Base-by-base conservation (phyloP, 2,888 invertebrate species). In the Plebejus anna region DNA sequence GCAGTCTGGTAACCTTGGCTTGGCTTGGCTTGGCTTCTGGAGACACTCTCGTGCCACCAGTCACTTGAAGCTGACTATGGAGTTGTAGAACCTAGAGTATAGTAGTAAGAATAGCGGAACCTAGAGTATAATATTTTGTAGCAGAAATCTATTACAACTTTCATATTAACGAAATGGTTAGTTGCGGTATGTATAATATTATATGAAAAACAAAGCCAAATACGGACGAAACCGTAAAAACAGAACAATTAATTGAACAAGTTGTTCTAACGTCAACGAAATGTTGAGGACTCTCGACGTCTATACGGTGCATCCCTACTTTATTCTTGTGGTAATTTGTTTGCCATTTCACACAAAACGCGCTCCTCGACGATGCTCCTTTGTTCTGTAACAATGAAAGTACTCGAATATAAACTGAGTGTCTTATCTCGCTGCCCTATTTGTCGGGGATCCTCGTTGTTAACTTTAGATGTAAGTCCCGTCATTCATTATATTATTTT, bases 381-480 rank as follows among this genome's bases (percentile, higher is more conserved):
- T 91, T 91, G 90, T 91, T 90, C 85, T 79, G 79, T 80, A 86
- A 91, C 90, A 91, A 90, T 88, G 89, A 86, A 84, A 87, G 85
- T 86, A 84, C 89, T 89, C 86, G 84, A 88, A 86, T 88, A 84
- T 87, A 85, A 88, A 87, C 86, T 83, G 85, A 87, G 87, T 87
- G 84, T 85, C 89, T 90, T 90, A 90, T 90, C 90, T 81, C 83
- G 80, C 83, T 84, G 83, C 85, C 88, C 88, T 88, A 90, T 90
- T 91, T 90, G 90, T 88, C 88, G 85, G 84, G 84, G 86, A 89
- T 89, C 86, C 86, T 87, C 87, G 86, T 88, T 87, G 84, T 86
- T 85, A 85, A 85, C 84, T 88, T 85, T 82, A 78, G 76, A 76
- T 71, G 47, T 70, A 77, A 76, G 76, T 71, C 55, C 57, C 57